Conservation (phyloP, 2,888 invertebrate species). For the Hypsopygia costalis region DNA sequence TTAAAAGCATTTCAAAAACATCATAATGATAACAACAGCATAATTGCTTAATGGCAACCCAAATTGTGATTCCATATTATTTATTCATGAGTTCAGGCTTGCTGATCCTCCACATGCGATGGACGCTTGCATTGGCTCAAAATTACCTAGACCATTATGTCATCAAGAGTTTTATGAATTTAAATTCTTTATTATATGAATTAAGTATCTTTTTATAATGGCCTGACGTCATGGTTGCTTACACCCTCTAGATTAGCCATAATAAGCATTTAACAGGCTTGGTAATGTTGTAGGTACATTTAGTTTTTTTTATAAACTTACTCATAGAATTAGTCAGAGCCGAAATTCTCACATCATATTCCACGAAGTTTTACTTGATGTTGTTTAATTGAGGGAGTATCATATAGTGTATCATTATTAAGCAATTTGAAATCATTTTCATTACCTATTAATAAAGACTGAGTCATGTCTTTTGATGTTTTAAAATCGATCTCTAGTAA, state of each 20-base stretch:
- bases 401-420: not conserved
- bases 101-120: constrained; percentile 59
- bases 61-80: constrained; percentile 74
- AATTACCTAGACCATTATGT: constrained; percentile 75
- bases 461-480: not conserved
- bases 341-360: constrained; percentile 1
- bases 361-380: not conserved
- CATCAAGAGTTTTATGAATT: constrained; percentile 75
- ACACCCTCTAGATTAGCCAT: constrained; percentile 59
- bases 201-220: constrained; percentile 65
- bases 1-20: constrained; percentile 77
- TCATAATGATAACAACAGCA: constrained; percentile 70
- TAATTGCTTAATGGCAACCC: constrained; percentile 76
- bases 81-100: constrained; percentile 68
- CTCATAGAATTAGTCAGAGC: not conserved
- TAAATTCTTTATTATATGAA: constrained; percentile 69
- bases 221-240: constrained; percentile 57
- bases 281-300: not conserved
- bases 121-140: constrained; percentile 56
- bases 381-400: not conserved
- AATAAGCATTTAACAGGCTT: constrained; percentile 60
- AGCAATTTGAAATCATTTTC: not conserved
- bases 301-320: not conserved
- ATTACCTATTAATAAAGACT: not conserved
- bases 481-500: not conserved